Conservation (phyloP, 2,888 invertebrate species). For the Microctonus aethiopoides region DNA sequence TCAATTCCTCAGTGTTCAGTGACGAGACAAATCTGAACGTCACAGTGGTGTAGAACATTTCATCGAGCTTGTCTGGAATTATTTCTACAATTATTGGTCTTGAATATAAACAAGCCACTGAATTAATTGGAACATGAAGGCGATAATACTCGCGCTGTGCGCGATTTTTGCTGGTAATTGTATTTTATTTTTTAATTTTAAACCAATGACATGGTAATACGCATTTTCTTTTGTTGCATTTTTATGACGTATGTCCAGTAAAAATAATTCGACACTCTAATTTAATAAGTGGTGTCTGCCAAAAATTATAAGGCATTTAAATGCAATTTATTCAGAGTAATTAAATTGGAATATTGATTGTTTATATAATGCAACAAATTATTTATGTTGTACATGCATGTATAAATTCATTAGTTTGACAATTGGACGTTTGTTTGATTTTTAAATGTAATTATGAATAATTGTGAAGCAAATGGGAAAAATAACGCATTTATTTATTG, state of each 20-base stretch:
- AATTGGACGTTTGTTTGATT: no score
- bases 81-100: neutral
- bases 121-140: slow-evolving; percentile 61
- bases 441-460: neutral
- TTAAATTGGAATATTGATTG: no score
- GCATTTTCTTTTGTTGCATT: slow-evolving; percentile 21
- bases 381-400: no score
- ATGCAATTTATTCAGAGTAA: neutral
- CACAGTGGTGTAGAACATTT: no score
- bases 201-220: slow-evolving; percentile 27
- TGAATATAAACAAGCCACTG: neutral
- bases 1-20: no score
- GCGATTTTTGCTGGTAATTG: slow-evolving; percentile 67
- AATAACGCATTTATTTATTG: neutral
- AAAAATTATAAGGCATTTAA: neutral
- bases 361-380: neutral
- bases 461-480: no score
- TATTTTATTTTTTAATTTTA: slow-evolving; percentile 2
- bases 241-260: neutral
- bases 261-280: neutral
- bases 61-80: neutral
- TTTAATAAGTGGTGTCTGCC: neutral
- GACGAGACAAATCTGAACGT: no score
- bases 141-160: slow-evolving; percentile 64
- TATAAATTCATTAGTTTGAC: no score